phyloP scores from a whole-genome alignment of 2,797 vertebrate species.

The Sebastes goodei region DNA sequence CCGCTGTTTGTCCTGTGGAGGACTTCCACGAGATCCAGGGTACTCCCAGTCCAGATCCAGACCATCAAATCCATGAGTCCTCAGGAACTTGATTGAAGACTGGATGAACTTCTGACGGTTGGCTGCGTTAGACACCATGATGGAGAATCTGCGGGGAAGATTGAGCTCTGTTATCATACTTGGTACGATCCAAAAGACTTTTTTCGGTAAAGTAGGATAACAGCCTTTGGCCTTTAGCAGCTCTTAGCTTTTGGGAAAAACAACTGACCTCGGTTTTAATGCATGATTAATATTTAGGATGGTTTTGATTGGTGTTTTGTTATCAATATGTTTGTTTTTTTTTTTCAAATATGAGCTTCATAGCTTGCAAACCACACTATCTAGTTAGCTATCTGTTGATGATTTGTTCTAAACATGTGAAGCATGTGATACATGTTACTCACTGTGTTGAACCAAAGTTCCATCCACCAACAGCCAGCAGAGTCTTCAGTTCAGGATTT shows the following conservation, averaged over 20 bases:
- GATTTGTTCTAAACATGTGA: background rate
- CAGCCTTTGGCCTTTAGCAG: background rate
- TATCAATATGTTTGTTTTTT: background rate
- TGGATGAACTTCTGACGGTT: conserved; percentile 84
- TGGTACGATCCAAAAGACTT: background rate
- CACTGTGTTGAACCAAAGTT: conserved; percentile 85
- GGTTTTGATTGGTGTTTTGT: background rate
- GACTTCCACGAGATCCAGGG: conserved; percentile 84
- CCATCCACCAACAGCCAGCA: conserved; percentile 86
- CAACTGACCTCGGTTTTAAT: background rate
- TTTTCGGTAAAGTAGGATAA: background rate
- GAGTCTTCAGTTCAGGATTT: conserved; percentile 82
- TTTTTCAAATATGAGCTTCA: background rate
- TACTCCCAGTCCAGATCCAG: conserved; percentile 90
- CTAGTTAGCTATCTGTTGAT: background rate
- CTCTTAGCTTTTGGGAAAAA: background rate
- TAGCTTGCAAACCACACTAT: background rate
- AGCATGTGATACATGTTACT: conserved; percentile 38
- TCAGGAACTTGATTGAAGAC: conserved; percentile 83
- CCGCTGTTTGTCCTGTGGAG: conserved; percentile 77
- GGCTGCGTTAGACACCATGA: conserved; percentile 78
- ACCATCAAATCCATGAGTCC: conserved; percentile 85
- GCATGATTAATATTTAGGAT: background rate
- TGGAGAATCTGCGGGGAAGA: conserved; percentile 79
- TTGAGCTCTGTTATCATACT: background rate